These are phyloP conservation scores for Phenganax marumi DNA, from an alignment of 92 coral and sea anemone genomes.

Conservation along the genomic window DNA sequence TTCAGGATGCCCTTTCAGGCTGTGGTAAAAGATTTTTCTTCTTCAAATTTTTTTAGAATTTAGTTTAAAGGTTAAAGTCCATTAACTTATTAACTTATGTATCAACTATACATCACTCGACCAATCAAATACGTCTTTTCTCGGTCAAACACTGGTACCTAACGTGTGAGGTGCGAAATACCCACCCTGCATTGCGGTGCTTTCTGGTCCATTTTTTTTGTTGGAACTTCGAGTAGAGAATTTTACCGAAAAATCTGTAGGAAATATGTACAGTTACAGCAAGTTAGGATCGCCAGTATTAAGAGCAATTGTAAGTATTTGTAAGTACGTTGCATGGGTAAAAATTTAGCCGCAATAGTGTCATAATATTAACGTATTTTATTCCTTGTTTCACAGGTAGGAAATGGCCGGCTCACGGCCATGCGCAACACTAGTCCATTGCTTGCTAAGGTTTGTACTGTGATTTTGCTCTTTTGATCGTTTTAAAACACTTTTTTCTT, in stretches of 20 bases:
- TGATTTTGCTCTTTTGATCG: neutral
- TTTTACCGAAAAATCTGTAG: slow-evolving; percentile 55
- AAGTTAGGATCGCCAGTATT: slow-evolving; percentile 85
- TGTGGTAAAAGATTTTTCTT: no score
- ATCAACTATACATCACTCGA: neutral
- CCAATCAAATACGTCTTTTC: neutral
- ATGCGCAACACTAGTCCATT: slow-evolving; percentile 91
- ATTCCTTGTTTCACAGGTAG: slow-evolving; percentile 67
- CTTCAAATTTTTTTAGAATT: no score
- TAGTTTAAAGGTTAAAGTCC: no score
- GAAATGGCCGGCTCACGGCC: slow-evolving; percentile 98
- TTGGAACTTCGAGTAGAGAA: slow-evolving; percentile 63
- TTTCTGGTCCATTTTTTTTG: slow-evolving; percentile 91
- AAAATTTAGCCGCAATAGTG: neutral
- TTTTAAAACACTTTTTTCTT: neutral
- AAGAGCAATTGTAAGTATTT: slow-evolving; percentile 79
- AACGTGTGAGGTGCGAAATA: slow-evolving; percentile 18
- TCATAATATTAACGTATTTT: slow-evolving; percentile 10
- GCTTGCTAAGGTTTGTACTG: slow-evolving; percentile 78
- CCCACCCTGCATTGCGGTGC: slow-evolving; percentile 62
- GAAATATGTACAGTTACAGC: slow-evolving; percentile 93
- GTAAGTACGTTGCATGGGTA: neutral
- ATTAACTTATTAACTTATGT: neutral
- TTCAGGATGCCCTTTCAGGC: no score
- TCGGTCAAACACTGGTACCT: slow-evolving; percentile 14